Conservation (phyloP, 2,888 invertebrate species). For the Synanthedon vespiformis region DNA sequence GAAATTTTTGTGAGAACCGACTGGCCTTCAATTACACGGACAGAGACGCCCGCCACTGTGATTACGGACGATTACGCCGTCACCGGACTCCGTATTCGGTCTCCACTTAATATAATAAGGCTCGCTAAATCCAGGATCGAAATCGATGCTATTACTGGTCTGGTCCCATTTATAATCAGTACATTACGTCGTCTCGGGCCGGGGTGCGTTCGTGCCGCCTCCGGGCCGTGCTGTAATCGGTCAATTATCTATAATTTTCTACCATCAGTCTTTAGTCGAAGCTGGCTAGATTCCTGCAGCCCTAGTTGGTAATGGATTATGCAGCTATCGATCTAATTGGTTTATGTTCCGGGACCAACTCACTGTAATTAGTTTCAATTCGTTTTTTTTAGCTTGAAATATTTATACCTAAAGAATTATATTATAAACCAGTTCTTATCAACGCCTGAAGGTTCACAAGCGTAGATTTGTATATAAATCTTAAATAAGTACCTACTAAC, state of each 20-base stretch:
- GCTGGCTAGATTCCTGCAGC: constrained; percentile 41
- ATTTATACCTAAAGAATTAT: too few species aligned
- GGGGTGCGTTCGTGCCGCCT: constrained; percentile 20
- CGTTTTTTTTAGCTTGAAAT: too few species aligned
- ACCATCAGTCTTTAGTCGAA: constrained; percentile 62
- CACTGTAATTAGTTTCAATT: too few species aligned
- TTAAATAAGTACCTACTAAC: too few species aligned
- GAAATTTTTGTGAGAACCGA: constrained; percentile 17
- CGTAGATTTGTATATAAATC: too few species aligned
- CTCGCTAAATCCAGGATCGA: constrained; percentile 55
- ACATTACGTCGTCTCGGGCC: constrained; percentile 30
- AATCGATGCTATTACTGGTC: constrained; percentile 66
- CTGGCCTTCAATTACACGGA: constrained; percentile 15
- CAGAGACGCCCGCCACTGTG: constrained; percentile 30
- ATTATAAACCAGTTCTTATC: too few species aligned
- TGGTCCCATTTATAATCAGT: constrained; percentile 53
- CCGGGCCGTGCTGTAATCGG: constrained; percentile 51
- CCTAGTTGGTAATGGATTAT: constrained; percentile 33
- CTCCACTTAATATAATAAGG: constrained; percentile 69
- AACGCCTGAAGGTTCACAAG: too few species aligned
- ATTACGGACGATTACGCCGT: constrained; percentile 63
- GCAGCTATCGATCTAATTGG: constrained; percentile 58
- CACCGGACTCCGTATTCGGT: constrained; percentile 54
- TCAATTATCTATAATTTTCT: constrained; percentile 67
- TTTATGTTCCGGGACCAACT: constrained; percentile 18